Evolutionary conservation across 1,140 invertebrate genomes (phyloP), one percentile per base, ranked within the genome.

Genomic region (Drosophila suzukii): DNA sequence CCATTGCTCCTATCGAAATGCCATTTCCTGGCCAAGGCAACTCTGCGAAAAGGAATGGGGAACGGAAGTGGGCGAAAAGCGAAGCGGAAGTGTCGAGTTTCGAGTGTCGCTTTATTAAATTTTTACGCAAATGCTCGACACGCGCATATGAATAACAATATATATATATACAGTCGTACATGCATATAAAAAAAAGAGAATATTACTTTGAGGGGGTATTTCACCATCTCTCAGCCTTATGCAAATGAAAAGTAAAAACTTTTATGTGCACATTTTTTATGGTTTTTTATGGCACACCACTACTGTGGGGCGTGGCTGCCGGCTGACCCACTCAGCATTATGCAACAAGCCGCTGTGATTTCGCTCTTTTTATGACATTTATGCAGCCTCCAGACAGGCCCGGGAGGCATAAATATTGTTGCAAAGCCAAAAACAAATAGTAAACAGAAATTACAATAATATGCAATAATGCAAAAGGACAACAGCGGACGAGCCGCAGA

Each of bases 401-500:
- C 53, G 15, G 15, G 39, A 63, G 41, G 41, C 79, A 89, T 88
- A 86, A 86, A 86, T 86, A 86, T 79, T 79, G 83, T 81, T 65
- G 67, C 83, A 86, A 88, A 86, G 83, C 83, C 83, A 79, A 86
- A 86, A 86, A 88, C 83, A 86, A 86, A 86, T 86, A 83, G 79
- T 81, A 79, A 86, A 86, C 79, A 88, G 79, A 88, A 86, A 86
- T 86, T 86, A 86, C 79, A 79, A 88, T 86, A 86, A 86, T 86
- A 88, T 86, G 83, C 79, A 88, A 86, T 86, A 86, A 86, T 86
- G 83, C 83, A 86, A 88, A 88, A 88, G 83, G 75, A 81, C 83
- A 86, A 88, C 83, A 83, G 60, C 17, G 46, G 53, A 34, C 17
- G 54, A 44, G 13, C 30, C 49, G 12, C 43, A 58, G 56, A 59